phyloP scores from a whole-genome alignment of 2,113 vertebrate species.

The Gorsachius goisagi region DNA sequence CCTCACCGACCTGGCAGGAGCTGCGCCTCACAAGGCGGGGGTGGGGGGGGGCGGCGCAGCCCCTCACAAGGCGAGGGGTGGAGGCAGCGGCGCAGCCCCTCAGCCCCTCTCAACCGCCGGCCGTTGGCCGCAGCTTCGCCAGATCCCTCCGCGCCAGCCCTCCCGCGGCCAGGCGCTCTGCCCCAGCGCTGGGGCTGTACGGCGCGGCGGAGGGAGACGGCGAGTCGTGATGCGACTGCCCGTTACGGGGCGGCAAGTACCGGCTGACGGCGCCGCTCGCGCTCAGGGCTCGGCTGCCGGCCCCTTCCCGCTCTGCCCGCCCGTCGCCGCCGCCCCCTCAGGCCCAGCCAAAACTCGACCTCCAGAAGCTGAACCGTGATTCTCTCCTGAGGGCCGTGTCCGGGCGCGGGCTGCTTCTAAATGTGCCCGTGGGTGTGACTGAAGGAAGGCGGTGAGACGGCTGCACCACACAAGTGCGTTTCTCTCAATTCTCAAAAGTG shows the following conservation, averaged over 20 bases:
- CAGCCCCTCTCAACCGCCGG: fast-evolving
- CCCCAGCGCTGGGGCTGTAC: fast-evolving
- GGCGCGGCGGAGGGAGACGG: not conserved
- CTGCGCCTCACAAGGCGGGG: fast-evolving
- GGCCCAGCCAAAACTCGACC: too few species aligned
- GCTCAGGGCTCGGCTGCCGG: too few species aligned
- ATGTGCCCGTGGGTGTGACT: fast-evolving
- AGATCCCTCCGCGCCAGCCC: not conserved
- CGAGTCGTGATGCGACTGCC: too few species aligned
- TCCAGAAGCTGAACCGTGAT: fast-evolving
- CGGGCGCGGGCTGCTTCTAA: fast-evolving
- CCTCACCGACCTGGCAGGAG: not conserved
- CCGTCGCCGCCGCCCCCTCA: too few species aligned
- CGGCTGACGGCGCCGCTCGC: too few species aligned
- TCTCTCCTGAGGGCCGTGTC: fast-evolving
- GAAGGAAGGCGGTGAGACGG: too few species aligned
- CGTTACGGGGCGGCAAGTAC: too few species aligned
- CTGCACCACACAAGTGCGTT: fast-evolving
- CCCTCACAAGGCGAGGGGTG: too few species aligned
- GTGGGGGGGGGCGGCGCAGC: too few species aligned
- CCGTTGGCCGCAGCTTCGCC: fast-evolving
- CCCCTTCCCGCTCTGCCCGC: too few species aligned
- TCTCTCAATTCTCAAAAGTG: not conserved
- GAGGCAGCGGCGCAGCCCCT: fast-evolving
- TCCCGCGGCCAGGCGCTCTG: fast-evolving